Evolutionary conservation across 2,797 vertebrate species (phyloP).

Genomic region (Anomalospiza imberbis): DNA sequence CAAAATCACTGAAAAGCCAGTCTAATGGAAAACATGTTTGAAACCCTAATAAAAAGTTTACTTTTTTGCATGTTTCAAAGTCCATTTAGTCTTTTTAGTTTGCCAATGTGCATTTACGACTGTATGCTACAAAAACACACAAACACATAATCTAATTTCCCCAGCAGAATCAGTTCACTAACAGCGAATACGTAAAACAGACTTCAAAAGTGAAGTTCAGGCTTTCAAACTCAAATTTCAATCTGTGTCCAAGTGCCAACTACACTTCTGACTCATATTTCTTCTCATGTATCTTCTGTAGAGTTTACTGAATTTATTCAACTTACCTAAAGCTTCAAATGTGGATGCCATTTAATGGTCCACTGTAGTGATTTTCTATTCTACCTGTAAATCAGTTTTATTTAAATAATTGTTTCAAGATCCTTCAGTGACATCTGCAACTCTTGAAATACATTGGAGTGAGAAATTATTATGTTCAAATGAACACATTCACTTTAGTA

Average conservation of each 20-base stretch:
- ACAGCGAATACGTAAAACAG: not conserved
- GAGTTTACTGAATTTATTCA: not conserved
- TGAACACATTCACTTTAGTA: not conserved
- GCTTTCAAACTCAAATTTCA: slow-evolving; percentile 4
- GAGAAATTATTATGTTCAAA: not conserved
- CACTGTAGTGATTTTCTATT: not conserved
- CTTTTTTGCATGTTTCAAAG: not conserved
- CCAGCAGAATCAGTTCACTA: not conserved
- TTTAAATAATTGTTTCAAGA: not conserved
- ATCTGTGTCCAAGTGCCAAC: not conserved
- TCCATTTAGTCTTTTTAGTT: not conserved
- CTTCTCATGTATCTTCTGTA: not conserved
- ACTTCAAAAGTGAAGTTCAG: not conserved
- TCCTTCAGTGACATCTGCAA: not conserved
- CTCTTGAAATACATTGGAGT: not conserved
- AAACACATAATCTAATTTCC: not conserved
- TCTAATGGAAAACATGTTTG: not conserved
- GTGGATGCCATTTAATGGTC: not conserved
- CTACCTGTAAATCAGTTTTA: not conserved
- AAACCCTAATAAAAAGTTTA: not conserved
- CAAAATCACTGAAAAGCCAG: not conserved
- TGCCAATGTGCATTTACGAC: not conserved
- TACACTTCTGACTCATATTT: not conserved
- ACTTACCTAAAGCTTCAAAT: not conserved
- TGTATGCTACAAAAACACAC: not conserved